These are phyloP conservation scores for Hippocampus kuda DNA, from an alignment of 2,797 vertebrate genomes.

Conservation along the genomic window DNA sequence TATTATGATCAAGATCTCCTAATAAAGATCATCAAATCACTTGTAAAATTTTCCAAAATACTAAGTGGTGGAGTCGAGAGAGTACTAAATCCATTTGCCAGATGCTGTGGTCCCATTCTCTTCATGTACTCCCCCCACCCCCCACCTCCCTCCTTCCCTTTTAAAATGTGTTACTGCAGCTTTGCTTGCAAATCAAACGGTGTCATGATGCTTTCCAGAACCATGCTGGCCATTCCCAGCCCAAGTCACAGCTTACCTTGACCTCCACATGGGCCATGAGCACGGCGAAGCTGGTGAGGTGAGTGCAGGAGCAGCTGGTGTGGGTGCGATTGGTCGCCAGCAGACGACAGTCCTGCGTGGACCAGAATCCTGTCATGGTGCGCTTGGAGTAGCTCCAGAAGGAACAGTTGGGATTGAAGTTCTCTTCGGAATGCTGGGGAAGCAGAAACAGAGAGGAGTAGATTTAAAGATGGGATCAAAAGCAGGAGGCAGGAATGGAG, in stretches of 20 bases:
- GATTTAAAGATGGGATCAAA: neutral
- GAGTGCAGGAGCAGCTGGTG: conserved; percentile 95
- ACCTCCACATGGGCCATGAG: conserved; percentile 95
- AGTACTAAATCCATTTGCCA: conserved; percentile 36
- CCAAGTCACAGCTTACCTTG: conserved; percentile 70
- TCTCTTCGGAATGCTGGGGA: conserved; percentile 86
- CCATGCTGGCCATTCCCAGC: neutral
- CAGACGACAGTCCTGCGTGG: conserved; percentile 92
- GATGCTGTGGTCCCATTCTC: conserved; percentile 27
- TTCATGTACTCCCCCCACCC: neutral
- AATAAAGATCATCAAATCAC: conserved; percentile 32
- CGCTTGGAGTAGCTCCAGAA: conserved; percentile 99
- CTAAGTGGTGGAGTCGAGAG: conserved; percentile 23
- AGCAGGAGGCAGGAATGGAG: conserved; percentile 15
- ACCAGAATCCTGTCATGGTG: conserved; percentile 96
- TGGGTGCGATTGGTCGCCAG: conserved; percentile 90
- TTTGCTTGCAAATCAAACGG: conserved; percentile 15
- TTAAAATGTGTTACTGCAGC: conserved; percentile 17
- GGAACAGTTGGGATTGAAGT: conserved; percentile 98
- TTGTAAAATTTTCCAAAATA: conserved; percentile 31
- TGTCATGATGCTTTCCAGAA: neutral
- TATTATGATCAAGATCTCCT: conserved; percentile 29
- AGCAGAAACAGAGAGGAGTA: conserved; percentile 12
- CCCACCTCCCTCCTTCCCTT: conserved; percentile 8
- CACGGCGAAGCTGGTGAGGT: conserved; percentile 95